Evolutionary conservation across 2,113 vertebrate genomes (phyloP).

Genomic region (Protomyctophum bolini): DNA sequence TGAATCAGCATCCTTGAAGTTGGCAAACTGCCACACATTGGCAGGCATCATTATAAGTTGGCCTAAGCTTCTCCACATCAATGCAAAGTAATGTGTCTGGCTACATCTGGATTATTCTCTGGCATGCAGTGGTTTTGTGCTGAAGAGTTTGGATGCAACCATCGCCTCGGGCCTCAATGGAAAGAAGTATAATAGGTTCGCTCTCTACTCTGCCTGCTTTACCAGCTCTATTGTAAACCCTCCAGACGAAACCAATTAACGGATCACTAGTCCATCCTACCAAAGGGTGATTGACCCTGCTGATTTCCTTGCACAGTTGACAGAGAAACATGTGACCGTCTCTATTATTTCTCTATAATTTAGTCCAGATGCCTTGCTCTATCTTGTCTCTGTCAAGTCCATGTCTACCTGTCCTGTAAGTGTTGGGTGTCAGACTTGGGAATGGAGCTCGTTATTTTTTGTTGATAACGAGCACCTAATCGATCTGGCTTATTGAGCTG

Average conservation of each 20-base stretch:
- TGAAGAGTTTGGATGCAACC: slow-evolving; percentile 34
- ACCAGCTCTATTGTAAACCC: slow-evolving; percentile 38
- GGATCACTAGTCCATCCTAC: slow-evolving; percentile 34
- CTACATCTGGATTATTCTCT: slow-evolving; percentile 15
- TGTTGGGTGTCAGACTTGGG: too few relatives aligned
- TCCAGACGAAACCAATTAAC: slow-evolving; percentile 39
- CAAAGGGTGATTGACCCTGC: slow-evolving; percentile 19
- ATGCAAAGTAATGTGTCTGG: slow-evolving; percentile 8
- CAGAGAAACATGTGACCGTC: too few relatives aligned
- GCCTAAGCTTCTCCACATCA: slow-evolving; percentile 1
- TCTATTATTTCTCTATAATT: too few relatives aligned
- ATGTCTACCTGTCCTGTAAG: too few relatives aligned
- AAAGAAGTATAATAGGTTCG: slow-evolving; percentile 45
- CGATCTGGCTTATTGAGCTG: too few relatives aligned
- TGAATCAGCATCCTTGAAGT: slow-evolving; percentile 38
- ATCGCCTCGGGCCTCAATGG: slow-evolving; percentile 41
- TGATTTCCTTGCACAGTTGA: slow-evolving; percentile 17
- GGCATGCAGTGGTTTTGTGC: slow-evolving; percentile 32
- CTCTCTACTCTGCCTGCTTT: slow-evolving; percentile 19
- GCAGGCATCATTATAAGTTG: not conserved
- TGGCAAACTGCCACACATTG: slow-evolving; percentile 8
- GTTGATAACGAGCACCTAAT: too few relatives aligned
- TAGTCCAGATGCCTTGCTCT: too few relatives aligned
- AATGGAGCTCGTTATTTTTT: too few relatives aligned
- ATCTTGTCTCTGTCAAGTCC: too few relatives aligned